Conservation (phyloP, 2,888 invertebrate genomes). For the Acrocyrtus sp. region DNA sequence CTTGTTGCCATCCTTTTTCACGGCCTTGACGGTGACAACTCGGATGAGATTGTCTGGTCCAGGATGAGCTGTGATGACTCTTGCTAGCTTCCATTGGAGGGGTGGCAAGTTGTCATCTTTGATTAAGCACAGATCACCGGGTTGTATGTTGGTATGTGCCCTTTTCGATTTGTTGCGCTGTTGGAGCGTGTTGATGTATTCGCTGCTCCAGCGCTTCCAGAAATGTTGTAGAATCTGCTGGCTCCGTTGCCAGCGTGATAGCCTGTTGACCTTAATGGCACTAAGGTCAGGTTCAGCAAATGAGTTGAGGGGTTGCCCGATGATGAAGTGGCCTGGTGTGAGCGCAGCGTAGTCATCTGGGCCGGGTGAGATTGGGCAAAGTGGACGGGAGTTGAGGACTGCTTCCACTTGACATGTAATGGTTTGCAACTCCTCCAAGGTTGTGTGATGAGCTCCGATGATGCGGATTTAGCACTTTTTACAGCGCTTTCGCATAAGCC, state of each 20-base stretch:
- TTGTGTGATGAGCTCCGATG: slow-evolving; percentile 60
- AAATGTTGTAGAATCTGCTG: slow-evolving; percentile 41
- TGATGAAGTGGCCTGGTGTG: slow-evolving; percentile 58
- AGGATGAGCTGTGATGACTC: slow-evolving; percentile 62
- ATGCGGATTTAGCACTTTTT: slow-evolving; percentile 64
- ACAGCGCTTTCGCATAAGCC: slow-evolving; percentile 65
- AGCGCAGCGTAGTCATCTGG: slow-evolving; percentile 60
- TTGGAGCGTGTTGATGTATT: slow-evolving; percentile 42
- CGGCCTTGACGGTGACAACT: slow-evolving; percentile 63
- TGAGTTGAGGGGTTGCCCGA: slow-evolving; percentile 57
- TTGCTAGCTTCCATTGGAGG: slow-evolving; percentile 60
- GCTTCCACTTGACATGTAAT: slow-evolving; percentile 64
- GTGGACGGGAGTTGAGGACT: slow-evolving; percentile 64
- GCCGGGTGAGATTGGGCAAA: slow-evolving; percentile 59
- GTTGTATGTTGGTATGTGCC: slow-evolving; percentile 4
- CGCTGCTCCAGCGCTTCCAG: slow-evolving; percentile 42
- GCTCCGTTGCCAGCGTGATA: slow-evolving; percentile 29
- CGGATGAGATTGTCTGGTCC: slow-evolving; percentile 63
- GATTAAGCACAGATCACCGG: slow-evolving; percentile 38
- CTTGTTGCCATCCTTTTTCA: slow-evolving; percentile 30
- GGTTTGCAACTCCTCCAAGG: slow-evolving; percentile 64
- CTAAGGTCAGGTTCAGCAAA: slow-evolving; percentile 26
- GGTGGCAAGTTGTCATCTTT: slow-evolving; percentile 40
- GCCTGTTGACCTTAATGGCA: background rate
- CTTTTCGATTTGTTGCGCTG: slow-evolving; percentile 37